Conservation (phyloP, 2,113 vertebrate genomes). For the Entosphenus tridentatus region DNA sequence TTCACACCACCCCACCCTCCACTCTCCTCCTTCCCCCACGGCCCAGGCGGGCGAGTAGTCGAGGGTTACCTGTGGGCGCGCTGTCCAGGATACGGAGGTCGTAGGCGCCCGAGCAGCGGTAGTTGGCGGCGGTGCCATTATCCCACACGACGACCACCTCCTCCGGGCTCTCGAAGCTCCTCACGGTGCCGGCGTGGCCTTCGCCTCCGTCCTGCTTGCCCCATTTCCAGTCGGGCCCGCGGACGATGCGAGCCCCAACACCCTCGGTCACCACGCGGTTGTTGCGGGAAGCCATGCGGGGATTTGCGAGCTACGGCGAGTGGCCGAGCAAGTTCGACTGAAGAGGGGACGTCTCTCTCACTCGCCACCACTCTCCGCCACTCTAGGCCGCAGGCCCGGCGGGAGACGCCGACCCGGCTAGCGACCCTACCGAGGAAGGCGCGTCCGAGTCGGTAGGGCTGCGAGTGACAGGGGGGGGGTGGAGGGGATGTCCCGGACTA, state of each 20-base stretch:
- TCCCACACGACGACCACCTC: slow-evolving; percentile 98
- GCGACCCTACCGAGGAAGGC: no score
- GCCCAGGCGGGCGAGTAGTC: neutral
- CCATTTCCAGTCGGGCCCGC: slow-evolving; percentile 97
- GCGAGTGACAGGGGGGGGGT: no score
- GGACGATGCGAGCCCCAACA: slow-evolving; percentile 70
- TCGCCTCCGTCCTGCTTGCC: slow-evolving; percentile 96
- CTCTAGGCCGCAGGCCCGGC: no score
- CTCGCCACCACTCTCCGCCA: no score
- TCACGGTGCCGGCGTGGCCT: slow-evolving; percentile 83
- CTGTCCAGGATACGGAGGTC: slow-evolving; percentile 88
- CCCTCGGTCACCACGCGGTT: slow-evolving; percentile 97
- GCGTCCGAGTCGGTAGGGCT: no score
- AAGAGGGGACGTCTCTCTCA: no score
- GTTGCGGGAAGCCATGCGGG: slow-evolving; percentile 33
- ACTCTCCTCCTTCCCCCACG: neutral
- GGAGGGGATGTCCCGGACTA: no score
- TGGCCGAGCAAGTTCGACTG: no score
- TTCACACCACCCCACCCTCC: neutral
- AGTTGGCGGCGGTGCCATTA: slow-evolving; percentile 93
- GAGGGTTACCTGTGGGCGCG: slow-evolving; percentile 62
- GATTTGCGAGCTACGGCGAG: no score
- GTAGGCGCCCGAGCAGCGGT: slow-evolving; percentile 91
- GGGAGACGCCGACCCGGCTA: no score
- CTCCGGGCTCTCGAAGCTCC: slow-evolving; percentile 96